Evolutionary conservation across 2,113 vertebrate genomes (phyloP).

Genomic region (Ardeotis arabs): DNA sequence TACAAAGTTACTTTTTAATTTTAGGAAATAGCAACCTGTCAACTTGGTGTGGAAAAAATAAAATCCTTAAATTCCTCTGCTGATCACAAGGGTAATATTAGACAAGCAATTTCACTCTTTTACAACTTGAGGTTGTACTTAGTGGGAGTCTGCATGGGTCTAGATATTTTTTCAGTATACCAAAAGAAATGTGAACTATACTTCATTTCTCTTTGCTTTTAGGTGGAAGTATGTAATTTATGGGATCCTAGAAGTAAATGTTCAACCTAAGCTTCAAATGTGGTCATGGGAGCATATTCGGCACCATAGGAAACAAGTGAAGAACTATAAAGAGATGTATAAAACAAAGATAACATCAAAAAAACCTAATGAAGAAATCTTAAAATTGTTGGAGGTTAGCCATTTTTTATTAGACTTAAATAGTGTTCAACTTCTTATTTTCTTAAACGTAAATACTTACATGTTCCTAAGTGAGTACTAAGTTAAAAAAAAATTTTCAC

Average conservation of each 20-base stretch:
- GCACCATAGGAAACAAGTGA: conserved; percentile 82
- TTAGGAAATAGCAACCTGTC: not conserved
- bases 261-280: conserved; percentile 88
- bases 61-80: not conserved
- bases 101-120: not conserved
- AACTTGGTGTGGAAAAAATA: not conserved
- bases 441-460: not conserved
- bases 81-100: not conserved
- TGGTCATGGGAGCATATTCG: conserved; percentile 94
- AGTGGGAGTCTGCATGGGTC: not conserved
- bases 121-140: not conserved
- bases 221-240: conserved; percentile 93
- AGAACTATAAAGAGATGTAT: conserved; percentile 88
- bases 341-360: conserved; percentile 91
- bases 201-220: not conserved
- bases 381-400: conserved; percentile 84
- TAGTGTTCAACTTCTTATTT: not conserved
- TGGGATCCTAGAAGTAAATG: conserved; percentile 87
- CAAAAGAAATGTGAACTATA: not conserved
- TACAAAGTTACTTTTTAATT: not conserved
- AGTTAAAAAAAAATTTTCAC: not conserved
- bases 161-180: not conserved
- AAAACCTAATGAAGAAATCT: conserved; percentile 82
- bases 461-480: not conserved
- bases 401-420: not conserved